Conservation (phyloP, 2,797 vertebrate species). For the Melanotaenia pygmaea region DNA sequence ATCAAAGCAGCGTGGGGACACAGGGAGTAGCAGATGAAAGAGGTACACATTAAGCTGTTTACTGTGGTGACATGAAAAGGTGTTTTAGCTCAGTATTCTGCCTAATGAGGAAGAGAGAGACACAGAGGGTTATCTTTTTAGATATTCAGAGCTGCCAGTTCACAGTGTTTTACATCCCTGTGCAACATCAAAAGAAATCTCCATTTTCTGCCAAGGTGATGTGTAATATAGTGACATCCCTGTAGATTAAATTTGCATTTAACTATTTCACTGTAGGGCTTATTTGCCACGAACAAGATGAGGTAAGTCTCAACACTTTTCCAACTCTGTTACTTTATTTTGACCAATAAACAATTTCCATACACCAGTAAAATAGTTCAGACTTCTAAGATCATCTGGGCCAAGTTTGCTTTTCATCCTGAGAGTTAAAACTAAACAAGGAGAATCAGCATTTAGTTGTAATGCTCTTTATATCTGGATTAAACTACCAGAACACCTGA, state of each 20-base stretch:
- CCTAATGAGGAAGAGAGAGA: constrained; percentile 85
- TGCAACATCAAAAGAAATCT: constrained; percentile 84
- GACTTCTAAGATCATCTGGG: no score
- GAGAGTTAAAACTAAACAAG: no score
- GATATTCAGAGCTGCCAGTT: constrained; percentile 82
- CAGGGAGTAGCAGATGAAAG: constrained; percentile 87
- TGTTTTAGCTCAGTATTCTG: constrained; percentile 85
- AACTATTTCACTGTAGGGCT: constrained; percentile 39
- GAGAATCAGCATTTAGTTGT: no score
- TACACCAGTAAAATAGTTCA: background rate
- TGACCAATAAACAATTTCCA: background rate
- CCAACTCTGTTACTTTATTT: constrained; percentile 1
- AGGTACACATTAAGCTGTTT: constrained; percentile 85
- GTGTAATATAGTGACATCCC: constrained; percentile 51
- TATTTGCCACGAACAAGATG: constrained; percentile 13
- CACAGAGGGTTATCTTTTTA: constrained; percentile 81
- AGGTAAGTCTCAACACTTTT: constrained; percentile 20
- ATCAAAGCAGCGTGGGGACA: constrained; percentile 86
- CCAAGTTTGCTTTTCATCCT: no score
- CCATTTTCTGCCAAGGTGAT: constrained; percentile 71
- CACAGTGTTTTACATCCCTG: constrained; percentile 79
- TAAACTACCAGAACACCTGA: no score
- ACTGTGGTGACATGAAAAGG: constrained; percentile 90
- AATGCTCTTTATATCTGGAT: no score
- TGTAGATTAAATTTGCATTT: constrained; percentile 54